Percentiles rank a stretch among this genome's conserved stretches.
Conservation (phyloP, 2,797 vertebrate genomes). For the Microctenopoma lineatum region DNA sequence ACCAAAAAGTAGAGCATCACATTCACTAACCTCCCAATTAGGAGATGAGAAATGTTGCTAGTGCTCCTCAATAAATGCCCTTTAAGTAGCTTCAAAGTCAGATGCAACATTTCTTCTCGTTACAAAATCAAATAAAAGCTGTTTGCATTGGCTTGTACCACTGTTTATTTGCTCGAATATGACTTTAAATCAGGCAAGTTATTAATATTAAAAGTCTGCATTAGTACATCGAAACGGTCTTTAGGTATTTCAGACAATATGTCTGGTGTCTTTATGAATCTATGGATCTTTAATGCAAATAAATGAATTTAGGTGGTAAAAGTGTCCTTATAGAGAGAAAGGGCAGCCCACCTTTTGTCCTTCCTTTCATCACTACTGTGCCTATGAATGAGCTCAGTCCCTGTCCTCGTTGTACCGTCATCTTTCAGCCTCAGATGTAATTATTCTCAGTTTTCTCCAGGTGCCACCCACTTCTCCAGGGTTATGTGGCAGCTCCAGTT, state of each 20-base stretch:
- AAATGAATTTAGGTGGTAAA: background rate
- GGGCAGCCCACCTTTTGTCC: background rate
- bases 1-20: conserved; percentile 15
- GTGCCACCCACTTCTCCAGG: conserved; percentile 48
- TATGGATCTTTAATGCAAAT: background rate
- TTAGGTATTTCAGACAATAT: background rate
- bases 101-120: conserved; percentile 15
- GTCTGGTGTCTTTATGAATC: background rate
- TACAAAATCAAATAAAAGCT: background rate
- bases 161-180: background rate
- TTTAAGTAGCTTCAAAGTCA: conserved; percentile 16
- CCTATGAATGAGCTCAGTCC: conserved; percentile 10
- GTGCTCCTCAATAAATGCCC: background rate
- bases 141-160: background rate
- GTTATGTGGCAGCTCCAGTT: conserved; percentile 47
- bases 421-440: conserved; percentile 34
- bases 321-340: background rate
- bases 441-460: conserved; percentile 37
- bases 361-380: too few species aligned
- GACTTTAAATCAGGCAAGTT: background rate
- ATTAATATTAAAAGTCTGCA: background rate
- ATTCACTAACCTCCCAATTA: conserved; percentile 32
- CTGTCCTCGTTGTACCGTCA: conserved; percentile 6
- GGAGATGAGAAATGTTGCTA: conserved; percentile 1
- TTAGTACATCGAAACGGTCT: background rate